Base-by-base conservation (phyloP, 2,888 invertebrate species). In the Leucophenga maculata region DNA sequence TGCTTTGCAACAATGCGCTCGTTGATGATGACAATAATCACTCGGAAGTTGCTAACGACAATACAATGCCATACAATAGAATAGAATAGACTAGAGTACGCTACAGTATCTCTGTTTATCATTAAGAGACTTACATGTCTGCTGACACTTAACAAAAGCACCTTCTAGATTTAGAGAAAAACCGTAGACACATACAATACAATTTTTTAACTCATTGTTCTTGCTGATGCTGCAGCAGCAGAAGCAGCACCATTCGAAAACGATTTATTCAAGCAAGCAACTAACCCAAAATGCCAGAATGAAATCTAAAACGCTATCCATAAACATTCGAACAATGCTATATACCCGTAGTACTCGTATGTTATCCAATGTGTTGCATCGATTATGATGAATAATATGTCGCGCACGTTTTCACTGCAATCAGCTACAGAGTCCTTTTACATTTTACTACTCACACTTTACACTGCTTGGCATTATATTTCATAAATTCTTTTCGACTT, bases 371-470 rank as follows among this genome's bases (percentile, higher is more conserved):
- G 39, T 20, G 48, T 48, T 18, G n/a, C 16, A 20, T 48, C 62
- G 48, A 48, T 48, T 64, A 64, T 48, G 62, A 64, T 64, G 46
- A 64, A 64, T 64, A 64, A 64, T 64, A 64, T 64, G 62, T 64
- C 62, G 62, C 48, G 62, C 62, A 64, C 62, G 62, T 64, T 64
- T 64, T 64, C 62, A 22, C 62, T 64, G 62, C 26, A 48, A 48
- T 64, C 62, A 64, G 22, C 48, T 32, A 26, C 26, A 39, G 1
- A 39, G 39, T 39, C 39, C 39, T 39, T 8, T 11, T 39, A 3
- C 39, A 39, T 39, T 39, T 39, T 11, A 39, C 39, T 11, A 39
- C 39, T 39, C 39, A 39, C 39, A 39, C 39, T 39, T 39, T 39
- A 11, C n/a, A n/a, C n/a, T n/a, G 39, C 9, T 11, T 16, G 6